phyloP scores from a whole-genome alignment of 1,140 invertebrate species.

The Aphis gossypii region DNA sequence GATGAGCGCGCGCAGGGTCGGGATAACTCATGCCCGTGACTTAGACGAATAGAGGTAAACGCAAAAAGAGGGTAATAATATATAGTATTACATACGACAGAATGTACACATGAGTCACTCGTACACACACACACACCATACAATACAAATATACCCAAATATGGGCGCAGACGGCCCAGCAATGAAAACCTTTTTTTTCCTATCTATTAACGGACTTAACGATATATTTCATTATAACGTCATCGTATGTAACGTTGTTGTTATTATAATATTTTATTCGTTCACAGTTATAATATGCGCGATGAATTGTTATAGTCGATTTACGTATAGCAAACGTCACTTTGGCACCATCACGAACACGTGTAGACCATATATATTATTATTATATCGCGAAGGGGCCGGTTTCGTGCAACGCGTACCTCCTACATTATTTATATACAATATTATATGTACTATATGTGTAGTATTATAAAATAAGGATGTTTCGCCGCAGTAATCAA shows the following conservation, averaged over 20 bases:
- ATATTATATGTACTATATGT: background rate
- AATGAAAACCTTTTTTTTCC: background rate
- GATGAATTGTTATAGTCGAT: background rate
- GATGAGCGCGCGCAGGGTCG: background rate
- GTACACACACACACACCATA: background rate
- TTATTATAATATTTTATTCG: background rate
- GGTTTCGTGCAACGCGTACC: background rate
- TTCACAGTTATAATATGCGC: background rate
- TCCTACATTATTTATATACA: background rate
- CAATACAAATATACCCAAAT: background rate
- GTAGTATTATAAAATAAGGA: background rate
- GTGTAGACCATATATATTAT: background rate
- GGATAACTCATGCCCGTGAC: background rate
- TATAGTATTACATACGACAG: background rate
- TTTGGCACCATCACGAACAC: background rate
- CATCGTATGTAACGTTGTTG: background rate
- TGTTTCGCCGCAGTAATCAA: slow-evolving; percentile 19
- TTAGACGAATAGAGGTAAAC: slow-evolving; percentile 28
- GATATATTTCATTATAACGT: background rate
- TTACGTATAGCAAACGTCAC: background rate
- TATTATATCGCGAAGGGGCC: background rate
- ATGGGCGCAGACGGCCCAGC: background rate
- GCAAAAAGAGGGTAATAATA: background rate
- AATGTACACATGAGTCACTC: slow-evolving; percentile 13
- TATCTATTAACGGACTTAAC: background rate